Base-by-base conservation (phyloP, 1,140 invertebrate species). In the Drosophila leontia region DNA sequence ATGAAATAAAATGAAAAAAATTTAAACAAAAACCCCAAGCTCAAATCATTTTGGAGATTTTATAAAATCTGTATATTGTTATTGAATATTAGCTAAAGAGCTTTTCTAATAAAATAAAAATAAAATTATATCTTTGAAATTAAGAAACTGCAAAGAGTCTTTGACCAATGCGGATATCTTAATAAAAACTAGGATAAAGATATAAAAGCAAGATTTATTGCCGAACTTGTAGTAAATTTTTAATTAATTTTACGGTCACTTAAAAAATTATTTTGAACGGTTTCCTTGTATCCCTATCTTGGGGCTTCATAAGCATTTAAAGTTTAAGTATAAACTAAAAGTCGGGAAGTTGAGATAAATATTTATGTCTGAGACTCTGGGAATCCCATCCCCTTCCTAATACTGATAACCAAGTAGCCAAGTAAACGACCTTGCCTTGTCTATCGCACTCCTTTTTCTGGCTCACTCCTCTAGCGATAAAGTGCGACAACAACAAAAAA, bases 361-460 rank as follows among this genome's bases (percentile, higher is more conserved):
- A 9, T 37, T 0, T 23, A 8, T 39, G 9, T n/a, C 13, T 23
- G 11, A 1, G 2, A 12, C 41, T n/a, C 7, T 35, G 19, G 6
- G 2, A 15, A 8, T 19, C 11, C 5, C 29, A 37, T 6, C 1
- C 35, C 42, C 41, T 35, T 45, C 32, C 3, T n/a, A 23, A n/a
- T 48, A 47, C 23, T 58, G 68, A 71, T 71, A 71, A 61, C 23
- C 6, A 42, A 65, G 26, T 26, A 26, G 39, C n/a, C 42, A 17
- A 37, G n/a, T 39, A 69, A 19, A 32, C 67, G 69, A 72, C 69
- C 67, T 72, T 72, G 69, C 35, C 51, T 50, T 11, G 70, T 59
- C 67, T 72, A 34, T 35, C n/a, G 1, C 32, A 44, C 37, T 37
- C 65, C 12, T 45, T 56, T 71, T 12, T 12, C 23, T 57, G 50